Conservation (phyloP, 2,113 vertebrate species). For the Gallinago jamesoni region DNA sequence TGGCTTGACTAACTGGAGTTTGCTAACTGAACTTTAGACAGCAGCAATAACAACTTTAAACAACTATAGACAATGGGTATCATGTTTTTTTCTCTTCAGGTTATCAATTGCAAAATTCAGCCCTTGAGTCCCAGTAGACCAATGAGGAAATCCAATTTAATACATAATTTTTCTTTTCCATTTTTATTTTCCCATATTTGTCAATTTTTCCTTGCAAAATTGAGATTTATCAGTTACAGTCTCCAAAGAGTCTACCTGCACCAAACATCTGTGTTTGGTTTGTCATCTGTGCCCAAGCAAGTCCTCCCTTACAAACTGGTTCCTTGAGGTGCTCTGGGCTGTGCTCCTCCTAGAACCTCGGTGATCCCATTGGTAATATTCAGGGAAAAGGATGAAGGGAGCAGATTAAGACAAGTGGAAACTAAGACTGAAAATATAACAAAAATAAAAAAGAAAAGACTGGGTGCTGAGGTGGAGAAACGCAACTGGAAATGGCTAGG, state of each 20-base stretch:
- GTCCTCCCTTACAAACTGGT: background rate
- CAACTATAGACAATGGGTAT: background rate
- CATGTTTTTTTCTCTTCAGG: background rate
- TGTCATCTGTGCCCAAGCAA: background rate
- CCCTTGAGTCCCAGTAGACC: background rate
- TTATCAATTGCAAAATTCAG: background rate
- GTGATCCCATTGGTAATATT: rapidly evolving
- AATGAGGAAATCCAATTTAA: background rate
- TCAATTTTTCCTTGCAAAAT: background rate
- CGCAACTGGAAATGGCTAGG: background rate
- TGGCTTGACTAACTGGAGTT: background rate
- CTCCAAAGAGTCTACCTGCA: background rate
- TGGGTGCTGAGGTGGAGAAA: background rate
- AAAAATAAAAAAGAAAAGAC: background rate
- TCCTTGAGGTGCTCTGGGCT: background rate
- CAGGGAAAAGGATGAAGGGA: background rate
- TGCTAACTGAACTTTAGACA: background rate
- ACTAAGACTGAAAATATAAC: background rate
- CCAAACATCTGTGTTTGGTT: background rate
- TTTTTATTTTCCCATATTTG: background rate
- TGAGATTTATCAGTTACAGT: background rate
- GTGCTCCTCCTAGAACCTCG: background rate
- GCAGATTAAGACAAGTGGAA: background rate
- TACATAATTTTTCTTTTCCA: background rate
- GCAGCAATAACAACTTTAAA: background rate